Evolutionary conservation across 2,113 vertebrate species (phyloP), one percentile per base, ranked within the genome.

Genomic region (rabbit (Oryctolagus cuniculus)): DNA sequence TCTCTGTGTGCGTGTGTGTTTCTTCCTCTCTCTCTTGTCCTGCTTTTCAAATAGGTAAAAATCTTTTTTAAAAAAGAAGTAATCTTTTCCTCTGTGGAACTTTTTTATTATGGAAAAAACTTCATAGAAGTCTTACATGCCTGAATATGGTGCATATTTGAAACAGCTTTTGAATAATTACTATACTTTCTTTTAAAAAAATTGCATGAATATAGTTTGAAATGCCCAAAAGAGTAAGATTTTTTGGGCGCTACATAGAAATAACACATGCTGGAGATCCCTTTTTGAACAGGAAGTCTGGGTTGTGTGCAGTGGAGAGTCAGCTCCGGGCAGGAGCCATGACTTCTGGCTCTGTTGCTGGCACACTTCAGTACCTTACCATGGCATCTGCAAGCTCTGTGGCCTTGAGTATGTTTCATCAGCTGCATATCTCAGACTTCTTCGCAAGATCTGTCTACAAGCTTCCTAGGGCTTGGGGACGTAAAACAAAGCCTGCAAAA

Each of bases 221-320:
- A 89, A 96, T 94, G 27, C 34, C 27, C 24, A 93, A 64, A 78
- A 13, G 81, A 79, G 51, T 92, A 78, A 85, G 67, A 55, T 53
- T n/a, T 70, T 51, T 27, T 16, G 67, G 67, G 27, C 89, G 10
- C 11, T 44, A 16, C 64, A 38, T 75, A 66, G 31, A 72, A 87
- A 64, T 86, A 78, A 9, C 0, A 72, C 31, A 24, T 72, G 15
- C 36, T 89, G 25, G 70, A n/a, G 64, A 91, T 93, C 70, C 7
- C 51, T 53, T 84, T 29, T n/a, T 89, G 78, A 89, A 70, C 27
- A 80, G 17, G 4, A 93, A 69, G 13, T 80, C 21, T 53, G 27
- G 19, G 58, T 34, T 53, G 12, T 15, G 31, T 36, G 10, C 2
- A 2, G 0, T 3, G 2, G 19, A 69, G 55, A 74, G 8, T 21